Evolutionary conservation across 2,888 invertebrate species (phyloP), one percentile per base, ranked within the genome.

Genomic region (Tetragnatha montana): DNA sequence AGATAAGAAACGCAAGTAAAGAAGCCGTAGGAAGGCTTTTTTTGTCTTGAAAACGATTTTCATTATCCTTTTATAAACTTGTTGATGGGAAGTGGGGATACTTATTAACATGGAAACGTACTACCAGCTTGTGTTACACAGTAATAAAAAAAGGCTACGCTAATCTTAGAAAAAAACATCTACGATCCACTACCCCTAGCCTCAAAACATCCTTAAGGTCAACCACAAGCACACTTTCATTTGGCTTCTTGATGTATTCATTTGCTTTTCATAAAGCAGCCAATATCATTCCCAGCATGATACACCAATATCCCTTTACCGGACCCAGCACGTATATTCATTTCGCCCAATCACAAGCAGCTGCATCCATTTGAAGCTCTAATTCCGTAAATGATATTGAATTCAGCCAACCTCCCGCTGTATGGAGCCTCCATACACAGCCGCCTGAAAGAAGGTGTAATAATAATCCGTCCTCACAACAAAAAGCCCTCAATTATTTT

Each of bases 241-340:
- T 10, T 60, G 4, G 17, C 17, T 60, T 17, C 60, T 60, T 60
- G 10, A 60, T 60, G 17, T 12, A 60, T 60, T 60, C 60, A 60
- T 60, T 60, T 60, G 60, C 60, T 60, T 60, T 60, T 60, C 60
- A 60, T 60, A 60, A 60, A 60, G 60, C 60, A 60, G 60, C 60
- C 60, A 60, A 60, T 60, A 60, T 60, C 60, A 60, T 12, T 10
- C 60, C 0, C 60, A 60, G 60, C 60, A 60, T 60, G 60, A 60
- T 8, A 60, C 10, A 17, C 17, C 60, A 60, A 60, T 60, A 60
- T 60, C 60, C 60, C 12, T 12, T 60, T 60, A 12, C 60, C 12
- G 12, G 12, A 10, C 60, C 4, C 60, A 12, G 12, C 60, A 60
- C 60, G 60, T 60, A 60, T 12, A 60, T 60, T 60, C 60, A 60